phyloP scores from a whole-genome alignment of 2,113 vertebrate genomes.

The Machaerirhynchus nigripectus region DNA sequence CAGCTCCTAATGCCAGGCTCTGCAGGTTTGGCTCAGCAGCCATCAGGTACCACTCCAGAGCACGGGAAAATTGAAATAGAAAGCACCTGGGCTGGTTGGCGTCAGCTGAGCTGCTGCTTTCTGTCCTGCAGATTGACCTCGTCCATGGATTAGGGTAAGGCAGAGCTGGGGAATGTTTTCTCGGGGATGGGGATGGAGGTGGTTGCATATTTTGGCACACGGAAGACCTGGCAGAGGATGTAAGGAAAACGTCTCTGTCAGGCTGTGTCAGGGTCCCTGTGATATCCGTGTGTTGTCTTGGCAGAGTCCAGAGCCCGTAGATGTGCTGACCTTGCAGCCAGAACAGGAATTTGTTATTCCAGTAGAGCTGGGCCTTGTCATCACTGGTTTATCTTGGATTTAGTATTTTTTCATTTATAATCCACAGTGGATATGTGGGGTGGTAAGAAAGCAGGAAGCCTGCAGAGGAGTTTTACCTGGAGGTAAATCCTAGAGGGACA shows the following conservation, averaged over 20 bases:
- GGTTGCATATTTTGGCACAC: neutral
- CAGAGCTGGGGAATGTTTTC: neutral
- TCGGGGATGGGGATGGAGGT: neutral
- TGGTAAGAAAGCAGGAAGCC: neutral
- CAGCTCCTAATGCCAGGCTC: neutral
- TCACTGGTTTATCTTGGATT: neutral
- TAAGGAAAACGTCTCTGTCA: neutral
- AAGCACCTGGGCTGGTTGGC: neutral
- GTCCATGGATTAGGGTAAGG: neutral
- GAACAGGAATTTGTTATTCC: neutral
- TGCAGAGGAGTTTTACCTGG: neutral
- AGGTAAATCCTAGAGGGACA: neutral
- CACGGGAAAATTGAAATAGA: neutral
- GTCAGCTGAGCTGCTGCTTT: neutral
- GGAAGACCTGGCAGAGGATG: neutral
- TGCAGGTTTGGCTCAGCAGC: slow-evolving; percentile 22
- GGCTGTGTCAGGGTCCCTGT: neutral
- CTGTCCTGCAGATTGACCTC: neutral
- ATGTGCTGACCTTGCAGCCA: neutral
- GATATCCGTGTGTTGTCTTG: slow-evolving; percentile 30
- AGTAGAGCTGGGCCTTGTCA: neutral
- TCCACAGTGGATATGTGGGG: neutral
- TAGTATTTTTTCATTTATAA: neutral
- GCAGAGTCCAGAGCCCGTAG: neutral
- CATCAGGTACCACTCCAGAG: neutral